These are phyloP conservation scores for Microcaecilia unicolor DNA, from an alignment of 2,797 vertebrate species.

Conservation along the genomic window DNA sequence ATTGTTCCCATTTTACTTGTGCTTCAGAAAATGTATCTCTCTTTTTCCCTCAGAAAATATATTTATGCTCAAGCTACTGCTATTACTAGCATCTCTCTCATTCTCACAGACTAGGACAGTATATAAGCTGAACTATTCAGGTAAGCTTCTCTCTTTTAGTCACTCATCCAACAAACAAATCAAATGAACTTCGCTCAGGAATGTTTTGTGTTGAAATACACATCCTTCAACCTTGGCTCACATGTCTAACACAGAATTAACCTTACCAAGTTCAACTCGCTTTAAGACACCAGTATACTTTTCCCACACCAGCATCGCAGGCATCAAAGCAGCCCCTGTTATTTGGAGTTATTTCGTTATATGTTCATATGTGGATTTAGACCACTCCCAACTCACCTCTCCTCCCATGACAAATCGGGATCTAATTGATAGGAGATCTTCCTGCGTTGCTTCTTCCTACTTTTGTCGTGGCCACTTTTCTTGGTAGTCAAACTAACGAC, in stretches of 20 bases:
- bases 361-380: not conserved
- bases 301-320: too few relatives aligned
- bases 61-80: not conserved
- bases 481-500: not conserved
- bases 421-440: not conserved
- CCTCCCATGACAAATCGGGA: conserved; percentile 23
- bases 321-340: too few relatives aligned
- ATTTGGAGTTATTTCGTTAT: not conserved
- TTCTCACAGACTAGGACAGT: not conserved
- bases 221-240: not conserved
- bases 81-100: conserved; percentile 8
- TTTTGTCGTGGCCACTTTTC: not conserved
- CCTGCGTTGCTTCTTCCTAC: not conserved
- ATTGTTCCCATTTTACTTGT: conserved; percentile 7
- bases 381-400: conserved; percentile 17
- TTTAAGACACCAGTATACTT: too few relatives aligned
- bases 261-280: not conserved
- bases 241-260: not conserved
- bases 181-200: not conserved
- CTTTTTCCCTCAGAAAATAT: not conserved
- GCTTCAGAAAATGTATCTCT: not conserved
- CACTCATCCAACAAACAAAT: not conserved
- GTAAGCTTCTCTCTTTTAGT: not conserved
- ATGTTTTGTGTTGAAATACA: not conserved
- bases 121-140: conserved; percentile 1